phyloP scores from a whole-genome alignment of 1,140 invertebrate genomes.

The Mya arenaria region DNA sequence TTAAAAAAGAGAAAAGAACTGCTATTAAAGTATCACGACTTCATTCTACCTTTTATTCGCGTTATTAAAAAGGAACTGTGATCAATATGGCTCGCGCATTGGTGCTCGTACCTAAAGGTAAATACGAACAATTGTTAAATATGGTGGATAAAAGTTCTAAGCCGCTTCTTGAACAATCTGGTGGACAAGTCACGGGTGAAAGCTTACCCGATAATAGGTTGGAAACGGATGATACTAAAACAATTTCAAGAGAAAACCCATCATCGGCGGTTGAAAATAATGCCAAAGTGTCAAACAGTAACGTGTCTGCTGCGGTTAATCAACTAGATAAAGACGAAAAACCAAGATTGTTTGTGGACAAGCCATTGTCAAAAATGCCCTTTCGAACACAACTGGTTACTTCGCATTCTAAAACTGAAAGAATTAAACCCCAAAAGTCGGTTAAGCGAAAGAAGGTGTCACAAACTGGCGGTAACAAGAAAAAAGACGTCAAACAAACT shows the following conservation, averaged over 20 bases:
- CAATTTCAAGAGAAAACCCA: too few species aligned
- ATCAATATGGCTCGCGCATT: slow-evolving; percentile 29
- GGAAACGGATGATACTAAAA: background rate
- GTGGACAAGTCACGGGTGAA: background rate
- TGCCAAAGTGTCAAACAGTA: background rate
- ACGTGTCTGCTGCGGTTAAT: background rate
- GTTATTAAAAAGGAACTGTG: background rate
- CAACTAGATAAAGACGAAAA: background rate
- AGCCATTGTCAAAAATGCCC: slow-evolving; percentile 21
- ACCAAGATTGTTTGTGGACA: slow-evolving; percentile 21
- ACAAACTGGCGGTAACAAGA: background rate
- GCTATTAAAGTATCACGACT: slow-evolving; percentile 2
- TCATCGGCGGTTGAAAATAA: background rate
- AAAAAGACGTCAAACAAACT: background rate
- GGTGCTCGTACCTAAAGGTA: slow-evolving; percentile 12
- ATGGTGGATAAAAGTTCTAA: background rate
- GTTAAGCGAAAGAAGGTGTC: background rate
- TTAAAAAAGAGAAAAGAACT: slow-evolving; percentile 23
- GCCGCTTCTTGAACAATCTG: background rate
- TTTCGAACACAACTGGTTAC: background rate
- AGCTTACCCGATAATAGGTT: background rate
- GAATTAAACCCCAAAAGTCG: background rate
- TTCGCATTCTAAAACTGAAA: background rate
- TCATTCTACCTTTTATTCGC: slow-evolving; percentile 23
- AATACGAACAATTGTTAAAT: slow-evolving; percentile 19